These are phyloP conservation scores for Nyctereutes procyonoides DNA, from an alignment of 2,113 vertebrate genomes.

Conservation along the genomic window DNA sequence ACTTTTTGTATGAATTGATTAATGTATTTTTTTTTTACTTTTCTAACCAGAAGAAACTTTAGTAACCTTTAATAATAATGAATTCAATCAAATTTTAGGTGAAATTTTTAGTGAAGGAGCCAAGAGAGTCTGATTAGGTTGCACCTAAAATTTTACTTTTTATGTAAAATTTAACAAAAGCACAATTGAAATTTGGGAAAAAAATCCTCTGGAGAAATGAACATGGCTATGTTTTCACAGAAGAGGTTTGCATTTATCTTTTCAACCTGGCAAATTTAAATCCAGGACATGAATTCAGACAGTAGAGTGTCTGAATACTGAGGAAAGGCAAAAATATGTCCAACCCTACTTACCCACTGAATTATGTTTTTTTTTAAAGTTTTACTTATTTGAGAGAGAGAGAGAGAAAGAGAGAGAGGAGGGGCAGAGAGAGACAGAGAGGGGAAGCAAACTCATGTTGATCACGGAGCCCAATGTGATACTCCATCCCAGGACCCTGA, in stretches of 20 bases:
- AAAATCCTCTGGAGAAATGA: neutral
- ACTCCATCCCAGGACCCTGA: neutral
- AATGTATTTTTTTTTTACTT: neutral
- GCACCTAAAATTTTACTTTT: slow-evolving; percentile 15
- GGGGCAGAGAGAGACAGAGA: neutral
- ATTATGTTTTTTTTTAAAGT: slow-evolving; percentile 15
- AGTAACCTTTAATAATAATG: neutral
- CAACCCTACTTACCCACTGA: neutral
- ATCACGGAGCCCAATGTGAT: neutral
- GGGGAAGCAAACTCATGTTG: neutral
- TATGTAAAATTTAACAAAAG: slow-evolving; percentile 10
- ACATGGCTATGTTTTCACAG: slow-evolving; percentile 33
- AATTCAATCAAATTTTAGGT: neutral
- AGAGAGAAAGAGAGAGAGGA: fast-evolving
- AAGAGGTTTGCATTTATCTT: slow-evolving; percentile 25
- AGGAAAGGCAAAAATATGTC: neutral
- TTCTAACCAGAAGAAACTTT: slow-evolving; percentile 30
- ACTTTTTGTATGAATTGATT: neutral
- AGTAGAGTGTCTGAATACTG: neutral
- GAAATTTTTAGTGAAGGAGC: slow-evolving; percentile 31
- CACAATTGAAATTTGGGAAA: neutral
- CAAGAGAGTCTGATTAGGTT: neutral
- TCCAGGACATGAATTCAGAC: slow-evolving; percentile 33
- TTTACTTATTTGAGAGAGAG: neutral
- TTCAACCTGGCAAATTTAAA: slow-evolving; percentile 35